Conservation (phyloP, 2,113 vertebrate species). For the Elanoides forficatus region DNA sequence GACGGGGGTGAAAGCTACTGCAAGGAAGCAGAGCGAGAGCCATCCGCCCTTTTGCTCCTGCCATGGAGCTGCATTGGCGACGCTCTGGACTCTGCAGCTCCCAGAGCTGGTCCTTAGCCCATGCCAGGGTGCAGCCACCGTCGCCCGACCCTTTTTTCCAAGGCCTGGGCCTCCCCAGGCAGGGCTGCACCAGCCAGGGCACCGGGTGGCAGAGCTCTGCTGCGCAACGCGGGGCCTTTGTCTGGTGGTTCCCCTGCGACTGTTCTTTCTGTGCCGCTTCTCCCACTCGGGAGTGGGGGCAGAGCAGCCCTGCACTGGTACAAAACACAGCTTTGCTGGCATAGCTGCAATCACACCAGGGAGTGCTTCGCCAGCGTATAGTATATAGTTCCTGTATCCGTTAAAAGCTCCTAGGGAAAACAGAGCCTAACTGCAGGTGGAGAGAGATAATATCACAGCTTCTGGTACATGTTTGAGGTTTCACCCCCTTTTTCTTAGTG, state of each 20-base stretch:
- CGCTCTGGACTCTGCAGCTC: neutral
- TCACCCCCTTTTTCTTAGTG: neutral
- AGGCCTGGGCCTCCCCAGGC: neutral
- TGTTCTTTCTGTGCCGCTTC: neutral
- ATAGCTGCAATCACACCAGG: conserved; percentile 33
- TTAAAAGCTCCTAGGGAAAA: conserved; percentile 62
- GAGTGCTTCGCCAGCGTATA: conserved; percentile 33
- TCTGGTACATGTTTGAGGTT: neutral
- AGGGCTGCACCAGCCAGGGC: neutral
- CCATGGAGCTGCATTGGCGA: neutral
- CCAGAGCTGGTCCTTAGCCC: neutral
- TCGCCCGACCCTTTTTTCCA: neutral
- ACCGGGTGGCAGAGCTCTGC: neutral
- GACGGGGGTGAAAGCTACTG: neutral
- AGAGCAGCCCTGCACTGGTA: neutral
- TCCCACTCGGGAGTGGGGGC: neutral
- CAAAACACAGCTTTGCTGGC: conserved; percentile 29
- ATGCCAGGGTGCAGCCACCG: neutral
- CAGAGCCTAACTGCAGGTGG: conserved; percentile 39
- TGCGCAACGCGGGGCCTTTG: neutral
- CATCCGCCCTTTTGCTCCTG: neutral
- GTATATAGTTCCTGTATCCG: conserved; percentile 34
- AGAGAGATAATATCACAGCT: conserved; percentile 35
- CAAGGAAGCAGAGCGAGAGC: neutral
- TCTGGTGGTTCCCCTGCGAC: neutral